Evolutionary conservation across 2,888 invertebrate genomes (phyloP), one percentile per base, ranked within the genome.

Genomic region (Scaptomyza parva): DNA sequence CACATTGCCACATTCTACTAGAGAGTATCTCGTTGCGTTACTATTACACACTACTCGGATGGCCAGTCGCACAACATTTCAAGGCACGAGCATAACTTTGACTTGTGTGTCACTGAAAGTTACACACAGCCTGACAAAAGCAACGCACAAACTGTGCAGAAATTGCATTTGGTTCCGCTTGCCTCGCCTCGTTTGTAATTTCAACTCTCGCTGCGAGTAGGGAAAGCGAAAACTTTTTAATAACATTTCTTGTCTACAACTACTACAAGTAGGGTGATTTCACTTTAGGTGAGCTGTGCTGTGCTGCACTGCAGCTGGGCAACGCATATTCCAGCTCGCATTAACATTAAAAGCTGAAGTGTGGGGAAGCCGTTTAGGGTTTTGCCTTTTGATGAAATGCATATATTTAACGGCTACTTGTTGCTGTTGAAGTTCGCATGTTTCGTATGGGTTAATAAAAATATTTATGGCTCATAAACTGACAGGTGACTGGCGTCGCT

Each of bases 201-300:
- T 62, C 59, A 70, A 53, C 76, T 66, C 60, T 14, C 51, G n/a
- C 35, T 33, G 44, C 47, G 22, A 47, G 45, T 18, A 51, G n/a
- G 30, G n/a, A n/a, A n/a, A n/a, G 24, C 37, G n/a, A 70, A 85
- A 85, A 85, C 47, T 87, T 82, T 82, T 66, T 85, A 87, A 82
- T 85, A 86, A 76, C 73, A 85, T 81, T 82, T 62, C 63, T 78
- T 63, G 33, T 35, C 7, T 11, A 48, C 40, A 50, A 30, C n/a
- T 17, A 35, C 35, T 7, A 14, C 14, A 3, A 33, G 6, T n/a
- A 55, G 26, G 40, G 37, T 24, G 39, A 41, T 58, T 62, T 50
- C 50, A 26, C 30, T 40, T 40, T 17, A 44, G 28, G 22, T 22
- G 11, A 28, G 35, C 47, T 14, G 35, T 28, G 28, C 28, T n/a